Evolutionary conservation across 2,888 invertebrate genomes (phyloP).

Genomic region (Spisula subtruncata): DNA sequence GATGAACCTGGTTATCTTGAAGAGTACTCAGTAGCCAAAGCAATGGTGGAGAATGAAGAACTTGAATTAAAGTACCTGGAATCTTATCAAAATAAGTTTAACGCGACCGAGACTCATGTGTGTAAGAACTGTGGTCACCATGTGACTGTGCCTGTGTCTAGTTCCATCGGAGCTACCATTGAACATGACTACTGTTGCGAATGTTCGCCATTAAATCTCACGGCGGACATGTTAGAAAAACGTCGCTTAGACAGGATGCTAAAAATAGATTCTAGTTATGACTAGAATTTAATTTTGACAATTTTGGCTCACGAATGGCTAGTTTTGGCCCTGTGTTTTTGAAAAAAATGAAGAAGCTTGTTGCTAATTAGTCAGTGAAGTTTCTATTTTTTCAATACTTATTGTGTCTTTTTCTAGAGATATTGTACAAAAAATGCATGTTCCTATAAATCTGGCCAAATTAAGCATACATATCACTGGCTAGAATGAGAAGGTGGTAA

Average conservation of each 20-base stretch:
- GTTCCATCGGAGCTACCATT: neutral
- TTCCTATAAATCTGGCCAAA: too few relatives aligned
- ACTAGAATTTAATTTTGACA: neutral
- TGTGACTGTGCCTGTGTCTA: slow-evolving; percentile 37
- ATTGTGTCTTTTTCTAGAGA: too few relatives aligned
- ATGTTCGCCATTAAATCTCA: slow-evolving; percentile 66
- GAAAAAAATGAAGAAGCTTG: too few relatives aligned
- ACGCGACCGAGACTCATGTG: slow-evolving; percentile 44
- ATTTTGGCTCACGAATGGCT: too few relatives aligned
- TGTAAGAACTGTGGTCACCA: slow-evolving; percentile 66
- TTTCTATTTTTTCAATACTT: too few relatives aligned
- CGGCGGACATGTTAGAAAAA: slow-evolving; percentile 65
- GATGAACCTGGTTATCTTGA: slow-evolving; percentile 21
- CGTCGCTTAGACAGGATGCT: slow-evolving; percentile 43
- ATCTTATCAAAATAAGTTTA: slow-evolving; percentile 10
- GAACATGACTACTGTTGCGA: slow-evolving; percentile 65
- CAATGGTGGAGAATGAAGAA: neutral
- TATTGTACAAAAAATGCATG: too few relatives aligned
- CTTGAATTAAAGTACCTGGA: slow-evolving; percentile 24
- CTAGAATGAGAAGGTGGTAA: too few relatives aligned
- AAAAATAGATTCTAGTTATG: neutral
- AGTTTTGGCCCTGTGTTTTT: too few relatives aligned
- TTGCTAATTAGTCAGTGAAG: too few relatives aligned
- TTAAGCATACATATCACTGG: too few relatives aligned
- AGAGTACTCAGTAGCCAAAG: neutral